These are phyloP conservation scores for Pheosia gnoma DNA, from an alignment of 2,888 invertebrate genomes.

Conservation along the genomic window DNA sequence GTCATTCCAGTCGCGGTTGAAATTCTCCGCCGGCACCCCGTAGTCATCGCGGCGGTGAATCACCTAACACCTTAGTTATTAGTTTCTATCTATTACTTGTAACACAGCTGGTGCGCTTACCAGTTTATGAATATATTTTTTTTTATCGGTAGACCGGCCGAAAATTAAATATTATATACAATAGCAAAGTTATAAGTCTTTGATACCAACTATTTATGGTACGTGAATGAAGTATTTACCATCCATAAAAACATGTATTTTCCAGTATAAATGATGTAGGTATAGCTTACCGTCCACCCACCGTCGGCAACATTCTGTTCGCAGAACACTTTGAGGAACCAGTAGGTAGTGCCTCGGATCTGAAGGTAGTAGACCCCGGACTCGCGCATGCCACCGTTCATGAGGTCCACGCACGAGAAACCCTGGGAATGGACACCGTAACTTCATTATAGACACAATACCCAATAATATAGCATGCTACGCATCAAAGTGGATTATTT, in stretches of 20 bases:
- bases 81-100: not conserved
- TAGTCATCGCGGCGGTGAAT: slow-evolving; percentile 95
- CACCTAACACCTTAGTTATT: slow-evolving; percentile 83
- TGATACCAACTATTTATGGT: no score
- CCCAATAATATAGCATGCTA: not conserved
- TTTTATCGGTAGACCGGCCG: no score
- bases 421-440: slow-evolving; percentile 84
- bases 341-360: slow-evolving; percentile 95
- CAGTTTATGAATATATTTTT: no score
- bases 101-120: not conserved
- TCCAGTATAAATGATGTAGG: not conserved
- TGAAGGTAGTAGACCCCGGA: slow-evolving; percentile 95
- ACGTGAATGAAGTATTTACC: no score
- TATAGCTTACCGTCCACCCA: slow-evolving; percentile 93
- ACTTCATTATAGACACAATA: slow-evolving; percentile 18
- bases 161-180: no score
- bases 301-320: slow-evolving; percentile 95
- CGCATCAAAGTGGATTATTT: no score
- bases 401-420: slow-evolving; percentile 93
- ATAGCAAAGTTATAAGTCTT: no score
- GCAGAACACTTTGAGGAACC: slow-evolving; percentile 96
- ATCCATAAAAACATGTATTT: slow-evolving; percentile 21
- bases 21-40: slow-evolving; percentile 94
- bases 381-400: slow-evolving; percentile 93
- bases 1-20: slow-evolving; percentile 96